Evolutionary conservation across 2,113 vertebrate genomes (phyloP).

Genomic region (Solenodon paradoxus): DNA sequence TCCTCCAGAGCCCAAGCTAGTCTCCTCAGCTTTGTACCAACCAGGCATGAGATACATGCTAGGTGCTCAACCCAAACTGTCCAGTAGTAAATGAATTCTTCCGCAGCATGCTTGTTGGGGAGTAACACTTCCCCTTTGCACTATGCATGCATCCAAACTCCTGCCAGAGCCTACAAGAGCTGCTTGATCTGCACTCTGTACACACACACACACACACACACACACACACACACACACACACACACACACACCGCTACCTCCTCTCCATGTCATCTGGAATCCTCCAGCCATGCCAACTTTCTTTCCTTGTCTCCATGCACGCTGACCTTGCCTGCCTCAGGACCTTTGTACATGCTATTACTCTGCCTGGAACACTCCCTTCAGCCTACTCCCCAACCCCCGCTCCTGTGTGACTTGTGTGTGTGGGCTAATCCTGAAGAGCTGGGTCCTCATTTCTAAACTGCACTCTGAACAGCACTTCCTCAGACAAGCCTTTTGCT

Average conservation of each 20-base stretch:
- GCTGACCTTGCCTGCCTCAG: background rate
- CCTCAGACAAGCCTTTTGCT: background rate
- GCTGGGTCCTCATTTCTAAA: background rate
- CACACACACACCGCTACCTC: background rate
- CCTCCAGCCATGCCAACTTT: background rate
- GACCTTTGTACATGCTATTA: background rate
- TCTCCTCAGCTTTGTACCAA: background rate
- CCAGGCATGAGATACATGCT: accelerated
- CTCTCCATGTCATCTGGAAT: background rate
- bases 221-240: background rate
- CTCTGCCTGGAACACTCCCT: background rate
- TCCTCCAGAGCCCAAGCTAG: background rate
- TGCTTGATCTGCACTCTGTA: background rate
- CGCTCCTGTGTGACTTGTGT: too few species aligned
- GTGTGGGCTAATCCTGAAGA: background rate
- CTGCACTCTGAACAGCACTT: background rate
- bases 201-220: background rate
- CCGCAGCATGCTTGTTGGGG: accelerated
- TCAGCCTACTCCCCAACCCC: background rate
- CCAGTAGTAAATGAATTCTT: too few species aligned
- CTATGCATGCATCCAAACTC: background rate
- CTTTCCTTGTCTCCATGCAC: background rate
- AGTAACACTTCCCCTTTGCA: background rate
- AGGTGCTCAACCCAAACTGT: background rate
- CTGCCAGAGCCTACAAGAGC: background rate